Evolutionary conservation across 1,140 invertebrate genomes (phyloP), one percentile per base, ranked within the genome.

Genomic region (Diachasma alloeum): DNA sequence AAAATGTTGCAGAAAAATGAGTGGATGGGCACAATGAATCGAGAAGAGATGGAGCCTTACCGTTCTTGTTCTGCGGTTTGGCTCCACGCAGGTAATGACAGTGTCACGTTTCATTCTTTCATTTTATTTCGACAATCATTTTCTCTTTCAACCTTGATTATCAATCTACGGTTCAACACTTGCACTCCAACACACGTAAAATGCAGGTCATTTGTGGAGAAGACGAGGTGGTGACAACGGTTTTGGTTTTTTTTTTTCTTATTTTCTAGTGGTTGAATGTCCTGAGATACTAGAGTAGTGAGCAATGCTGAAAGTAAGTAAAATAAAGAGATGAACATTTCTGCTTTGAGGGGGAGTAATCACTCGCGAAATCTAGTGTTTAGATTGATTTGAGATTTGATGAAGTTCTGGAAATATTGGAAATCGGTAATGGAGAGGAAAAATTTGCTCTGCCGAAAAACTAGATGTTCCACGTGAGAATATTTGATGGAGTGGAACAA

Each of bases 81-180:
- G 82, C 82, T 89, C 88, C 82, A 86, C 80, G 82, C 87, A 88
- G 86, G 87, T 88, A 85, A 89, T 87, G 80, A 89, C 83, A 82
- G 88, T 89, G 80, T 88, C 87, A 82, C 87, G 88, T 89, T 88
- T 89, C 88, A 89, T 89, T 87, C 86, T 89, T 84, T 87, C 86
- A 88, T 88, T 84, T 88, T 83, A 88, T 83, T 81, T 84, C 86
- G 48, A 79, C 83, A 84, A 87, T 81, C 81, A 77, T 39, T 68
- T 68, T 68, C n/a, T 17, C n/a, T 68, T 13, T 39, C 36, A 15
- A 13, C 36, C 15, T 36, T 68, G 8, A 37, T n/a, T 68, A 80
- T 79, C 24, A 80, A 72, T 53, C 56, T 46, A 77, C 79, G 31
- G 72, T 13, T 72, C 19, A 72, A 72, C 44, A 72, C 56, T 77